These are phyloP conservation scores for Drosophila pseudotalamancana DNA, from an alignment of 2,888 invertebrate species.

Conservation along the genomic window DNA sequence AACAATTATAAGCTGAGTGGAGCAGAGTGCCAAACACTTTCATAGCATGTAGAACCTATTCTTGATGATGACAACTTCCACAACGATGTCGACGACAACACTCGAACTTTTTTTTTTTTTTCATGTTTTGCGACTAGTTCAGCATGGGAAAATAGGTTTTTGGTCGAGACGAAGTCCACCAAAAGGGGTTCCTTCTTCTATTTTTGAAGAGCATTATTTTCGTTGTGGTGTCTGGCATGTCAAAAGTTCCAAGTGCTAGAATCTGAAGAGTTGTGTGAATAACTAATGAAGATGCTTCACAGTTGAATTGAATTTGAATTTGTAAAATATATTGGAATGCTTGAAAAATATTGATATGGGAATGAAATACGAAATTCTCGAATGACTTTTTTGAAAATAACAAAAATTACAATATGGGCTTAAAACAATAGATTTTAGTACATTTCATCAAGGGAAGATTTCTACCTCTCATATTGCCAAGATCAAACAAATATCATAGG, in stretches of 20 bases:
- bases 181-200: not conserved
- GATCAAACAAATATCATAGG: not conserved
- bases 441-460: too few relatives aligned
- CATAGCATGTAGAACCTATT: constrained; percentile 40
- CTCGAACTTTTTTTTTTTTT: constrained; percentile 47
- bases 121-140: constrained; percentile 69
- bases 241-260: constrained; percentile 39
- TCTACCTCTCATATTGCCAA: too few relatives aligned
- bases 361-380: not conserved
- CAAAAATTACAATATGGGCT: too few relatives aligned
- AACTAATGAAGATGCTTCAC: constrained; percentile 50
- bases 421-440: too few relatives aligned
- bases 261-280: constrained; percentile 44
- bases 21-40: constrained; percentile 39
- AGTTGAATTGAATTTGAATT: constrained; percentile 28
- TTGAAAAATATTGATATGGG: not conserved
- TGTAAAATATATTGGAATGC: constrained; percentile 40
- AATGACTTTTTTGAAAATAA: not conserved
- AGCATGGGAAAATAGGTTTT: constrained; percentile 55
- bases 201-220: constrained; percentile 40
- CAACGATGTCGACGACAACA: constrained; percentile 45
- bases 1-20: constrained; percentile 21
- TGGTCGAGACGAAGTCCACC: not conserved
- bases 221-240: constrained; percentile 15
- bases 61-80: constrained; percentile 58